A percentile compares a stretch with the other conserved stretches of the same genome.
phyloP scores from a whole-genome alignment of 2,113 vertebrate species.

The Setophaga kirtlandii region DNA sequence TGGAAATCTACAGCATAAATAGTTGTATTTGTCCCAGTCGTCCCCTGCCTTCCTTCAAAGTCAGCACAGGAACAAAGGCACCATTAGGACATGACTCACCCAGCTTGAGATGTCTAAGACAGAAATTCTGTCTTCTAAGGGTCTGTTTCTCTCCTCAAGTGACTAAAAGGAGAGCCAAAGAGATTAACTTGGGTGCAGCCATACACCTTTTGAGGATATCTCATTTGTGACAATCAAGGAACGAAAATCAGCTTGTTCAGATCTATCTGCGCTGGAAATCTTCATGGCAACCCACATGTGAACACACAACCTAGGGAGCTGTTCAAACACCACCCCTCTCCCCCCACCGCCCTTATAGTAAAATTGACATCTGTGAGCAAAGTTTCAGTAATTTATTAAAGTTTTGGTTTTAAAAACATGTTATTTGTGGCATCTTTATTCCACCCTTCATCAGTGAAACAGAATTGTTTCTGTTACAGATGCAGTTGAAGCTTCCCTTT shows the following conservation, averaged over 20 bases:
- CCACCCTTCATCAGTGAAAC: not conserved
- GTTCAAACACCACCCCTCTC: not conserved
- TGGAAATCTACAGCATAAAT: not conserved
- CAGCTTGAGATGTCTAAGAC: not conserved
- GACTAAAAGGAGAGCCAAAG: not conserved
- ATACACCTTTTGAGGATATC: not conserved
- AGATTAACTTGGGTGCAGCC: not conserved
- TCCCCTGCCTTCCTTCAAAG: not conserved
- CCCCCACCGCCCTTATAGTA: not conserved
- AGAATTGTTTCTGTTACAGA: not conserved
- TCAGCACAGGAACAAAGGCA: not conserved
- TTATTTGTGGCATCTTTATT: not conserved
- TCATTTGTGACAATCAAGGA: not conserved
- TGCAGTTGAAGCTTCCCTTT: not conserved
- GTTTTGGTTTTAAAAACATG: not conserved
- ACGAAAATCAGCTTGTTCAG: not conserved
- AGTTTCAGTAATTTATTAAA: not conserved
- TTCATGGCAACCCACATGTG: not conserved
- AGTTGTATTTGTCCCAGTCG: not conserved
- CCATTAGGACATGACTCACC: not conserved
- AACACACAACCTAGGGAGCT: not conserved
- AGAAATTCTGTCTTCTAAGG: not conserved
- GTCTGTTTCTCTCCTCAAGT: not conserved
- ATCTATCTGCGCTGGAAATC: accelerated
- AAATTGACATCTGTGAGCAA: not conserved